Percentiles rank a stretch among this genome's conserved stretches.
Evolutionary conservation across 2,797 vertebrate species (phyloP).

Genomic region (Betta splendens): DNA sequence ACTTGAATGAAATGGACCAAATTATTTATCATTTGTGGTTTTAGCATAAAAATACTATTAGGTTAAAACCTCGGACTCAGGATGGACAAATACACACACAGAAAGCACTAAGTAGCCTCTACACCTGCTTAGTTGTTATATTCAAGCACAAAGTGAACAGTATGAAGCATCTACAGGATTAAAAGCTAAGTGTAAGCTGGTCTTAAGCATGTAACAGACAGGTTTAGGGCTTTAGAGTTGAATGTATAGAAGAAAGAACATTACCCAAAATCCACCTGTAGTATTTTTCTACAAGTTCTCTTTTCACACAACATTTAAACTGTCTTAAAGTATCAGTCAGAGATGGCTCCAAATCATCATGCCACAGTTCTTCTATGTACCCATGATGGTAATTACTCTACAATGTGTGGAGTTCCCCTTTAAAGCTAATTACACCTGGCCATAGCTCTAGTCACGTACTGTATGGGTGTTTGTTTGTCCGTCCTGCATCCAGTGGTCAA

Average conservation of each 20-base stretch:
- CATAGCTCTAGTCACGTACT: too few species aligned
- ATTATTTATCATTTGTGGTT: constrained; percentile 1
- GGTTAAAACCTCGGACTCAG: background rate
- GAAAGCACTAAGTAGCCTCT: background rate
- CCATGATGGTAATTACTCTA: background rate
- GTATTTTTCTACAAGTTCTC: background rate
- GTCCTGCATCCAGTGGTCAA: background rate
- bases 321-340: background rate
- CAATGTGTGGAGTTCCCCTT: background rate
- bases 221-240: background rate
- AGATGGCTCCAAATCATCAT: background rate
- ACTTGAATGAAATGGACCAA: constrained; percentile 21
- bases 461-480: too few species aligned
- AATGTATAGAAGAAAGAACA: background rate
- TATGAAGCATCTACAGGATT: background rate
- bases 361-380: background rate
- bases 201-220: background rate
- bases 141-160: constrained; percentile 15
- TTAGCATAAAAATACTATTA: background rate
- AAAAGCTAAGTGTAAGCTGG: background rate
- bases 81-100: background rate
- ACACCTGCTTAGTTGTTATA: constrained; percentile 6
- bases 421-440: background rate
- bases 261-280: background rate
- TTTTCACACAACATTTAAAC: background rate